Base-by-base conservation (phyloP, 2,888 invertebrate genomes). In the Eilema depressum region DNA sequence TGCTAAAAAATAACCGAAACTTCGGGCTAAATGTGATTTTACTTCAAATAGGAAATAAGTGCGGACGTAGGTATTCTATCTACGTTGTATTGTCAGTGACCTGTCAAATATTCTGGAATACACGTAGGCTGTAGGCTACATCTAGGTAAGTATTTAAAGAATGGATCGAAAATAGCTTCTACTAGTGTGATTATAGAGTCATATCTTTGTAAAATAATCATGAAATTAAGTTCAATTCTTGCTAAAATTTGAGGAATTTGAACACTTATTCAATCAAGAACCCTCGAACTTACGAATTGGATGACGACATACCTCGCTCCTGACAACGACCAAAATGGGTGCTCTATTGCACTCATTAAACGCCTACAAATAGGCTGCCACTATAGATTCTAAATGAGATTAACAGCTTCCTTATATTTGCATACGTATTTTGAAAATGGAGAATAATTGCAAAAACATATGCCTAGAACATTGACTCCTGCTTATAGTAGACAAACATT, bases 211-310 rank as follows among this genome's bases (percentile, higher is more conserved):
- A 53, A 53, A 53, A 53, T 53, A 10, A 53, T 53, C 59, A 59
- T 28, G 14, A 14, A 62, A 47, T 47, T 20, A 20, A 47, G 41
- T 17, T 4, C 11, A 63, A 8, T 3, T 53, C 65, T 68, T 77
- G 66, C 62, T 66, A 59, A 63, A 63, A 71, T 76, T 78, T 73
- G 65, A 75, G 74, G 69, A 80, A 75, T 68, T 75, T 68, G 11
- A 60, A 64, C 71, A 81, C 75, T 81, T 83, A 81, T 81, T 74
- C 81, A 81, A 83, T 83, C 77, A 67, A 68, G 67, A 69, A 67
- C 73, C 70, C 66, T 74, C 72, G 71, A 77, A 79, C 79, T 81
- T 68, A 74, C 72, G 75, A 76, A 76, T 71, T 73, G 70, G 71
- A 83, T 83, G 83, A 82, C 79, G 79, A 68, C 81, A 79, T 53